Conservation (phyloP, 2,797 vertebrate genomes). For the Pseudocheirus occidentalis region DNA sequence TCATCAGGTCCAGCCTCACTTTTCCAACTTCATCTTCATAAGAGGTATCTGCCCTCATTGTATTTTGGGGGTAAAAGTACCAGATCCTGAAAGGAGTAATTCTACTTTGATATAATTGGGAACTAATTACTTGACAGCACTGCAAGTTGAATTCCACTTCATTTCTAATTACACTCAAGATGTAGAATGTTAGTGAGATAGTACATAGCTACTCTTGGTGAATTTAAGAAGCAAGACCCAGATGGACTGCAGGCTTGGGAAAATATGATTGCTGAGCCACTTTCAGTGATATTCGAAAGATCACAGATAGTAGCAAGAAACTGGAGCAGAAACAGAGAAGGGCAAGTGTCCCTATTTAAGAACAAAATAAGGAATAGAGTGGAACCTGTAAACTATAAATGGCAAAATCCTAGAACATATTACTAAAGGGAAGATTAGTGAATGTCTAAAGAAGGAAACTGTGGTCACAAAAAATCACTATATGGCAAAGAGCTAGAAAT, state of each 20-base stretch:
- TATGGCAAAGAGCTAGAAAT: background rate
- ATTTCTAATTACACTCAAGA: background rate
- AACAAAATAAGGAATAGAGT: too few relatives aligned
- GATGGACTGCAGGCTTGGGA: background rate
- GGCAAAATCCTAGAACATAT: background rate
- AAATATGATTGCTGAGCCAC: background rate
- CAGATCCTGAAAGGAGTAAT: background rate
- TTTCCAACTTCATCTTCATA: background rate
- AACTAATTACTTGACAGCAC: background rate
- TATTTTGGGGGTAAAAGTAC: background rate
- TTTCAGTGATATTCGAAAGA: background rate
- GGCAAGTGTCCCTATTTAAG: background rate
- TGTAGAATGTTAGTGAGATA: background rate
- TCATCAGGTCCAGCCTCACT: background rate
- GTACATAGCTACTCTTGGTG: background rate
- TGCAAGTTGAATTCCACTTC: background rate
- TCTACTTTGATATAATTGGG: background rate
- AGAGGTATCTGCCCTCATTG: background rate
- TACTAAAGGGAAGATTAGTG: background rate
- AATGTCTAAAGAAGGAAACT: background rate
- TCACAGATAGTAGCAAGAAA: background rate
- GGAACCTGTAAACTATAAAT: background rate
- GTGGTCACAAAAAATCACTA: background rate
- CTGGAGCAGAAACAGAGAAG: background rate
- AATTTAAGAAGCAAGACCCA: background rate